Percentiles rank a stretch among this genome's conserved stretches.
These are phyloP conservation scores for Monochamus saltuarius DNA, from an alignment of 1,140 invertebrate genomes.

Conservation along the genomic window DNA sequence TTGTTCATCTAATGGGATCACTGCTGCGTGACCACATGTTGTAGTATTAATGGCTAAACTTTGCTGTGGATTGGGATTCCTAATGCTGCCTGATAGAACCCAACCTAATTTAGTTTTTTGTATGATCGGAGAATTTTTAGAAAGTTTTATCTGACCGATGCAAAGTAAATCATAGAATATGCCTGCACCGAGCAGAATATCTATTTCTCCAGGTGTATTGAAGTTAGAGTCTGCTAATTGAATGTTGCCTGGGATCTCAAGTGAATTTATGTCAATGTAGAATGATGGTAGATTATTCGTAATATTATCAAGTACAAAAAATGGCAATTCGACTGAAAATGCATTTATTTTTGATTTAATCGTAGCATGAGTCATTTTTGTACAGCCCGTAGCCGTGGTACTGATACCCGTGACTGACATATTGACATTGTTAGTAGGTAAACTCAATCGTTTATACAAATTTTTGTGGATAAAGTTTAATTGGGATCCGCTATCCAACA, in stretches of 20 bases:
- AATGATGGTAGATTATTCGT: not conserved
- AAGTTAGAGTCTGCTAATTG: not conserved
- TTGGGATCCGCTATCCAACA: conserved; percentile 17
- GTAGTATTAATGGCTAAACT: not conserved
- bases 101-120: conserved; percentile 5
- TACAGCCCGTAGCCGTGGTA: not conserved
- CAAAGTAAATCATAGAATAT: not conserved
- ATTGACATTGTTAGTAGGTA: conserved; percentile 13
- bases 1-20: not conserved
- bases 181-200: not conserved
- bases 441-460: not conserved
- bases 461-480: conserved; percentile 23
- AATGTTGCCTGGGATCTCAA: not conserved
- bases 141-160: not conserved
- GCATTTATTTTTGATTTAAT: not conserved
- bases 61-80: not conserved
- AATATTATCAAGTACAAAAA: not conserved
- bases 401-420: conserved; percentile 8
- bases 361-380: not conserved
- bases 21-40: too few species aligned
- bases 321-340: not conserved
- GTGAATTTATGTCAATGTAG: not conserved
- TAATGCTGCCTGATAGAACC: not conserved
- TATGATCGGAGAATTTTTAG: not conserved
- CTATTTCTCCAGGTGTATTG: not conserved